Evolutionary conservation across 2,888 invertebrate genomes (phyloP).

Genomic region (Eilema depressum): DNA sequence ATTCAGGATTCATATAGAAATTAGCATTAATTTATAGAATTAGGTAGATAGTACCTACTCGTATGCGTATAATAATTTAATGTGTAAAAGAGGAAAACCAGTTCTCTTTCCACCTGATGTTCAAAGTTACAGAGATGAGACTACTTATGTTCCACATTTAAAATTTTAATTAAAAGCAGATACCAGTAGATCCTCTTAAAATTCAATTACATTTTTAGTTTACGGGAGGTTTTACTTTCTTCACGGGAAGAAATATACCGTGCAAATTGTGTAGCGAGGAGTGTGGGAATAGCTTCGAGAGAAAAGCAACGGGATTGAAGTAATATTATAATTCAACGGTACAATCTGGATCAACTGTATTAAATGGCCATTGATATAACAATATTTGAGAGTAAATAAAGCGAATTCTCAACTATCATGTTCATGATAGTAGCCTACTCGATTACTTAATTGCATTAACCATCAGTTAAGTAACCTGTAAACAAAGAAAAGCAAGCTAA

Average conservation of each 20-base stretch:
- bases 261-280: background rate
- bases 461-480: too few relatives aligned
- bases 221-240: background rate
- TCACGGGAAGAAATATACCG: background rate
- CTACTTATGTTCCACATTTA: slow-evolving; percentile 2
- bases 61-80: background rate
- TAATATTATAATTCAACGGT: background rate
- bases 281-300: background rate
- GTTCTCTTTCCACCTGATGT: background rate
- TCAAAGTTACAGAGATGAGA: background rate
- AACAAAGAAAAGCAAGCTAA: too few relatives aligned
- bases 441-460: background rate
- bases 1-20: background rate
- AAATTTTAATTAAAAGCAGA: slow-evolving; percentile 16
- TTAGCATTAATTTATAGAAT: background rate
- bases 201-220: slow-evolving; percentile 16
- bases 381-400: background rate
- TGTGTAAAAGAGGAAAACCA: background rate
- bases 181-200: background rate
- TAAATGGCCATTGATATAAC: background rate
- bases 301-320: background rate
- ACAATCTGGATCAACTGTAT: background rate
- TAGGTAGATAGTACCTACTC: background rate
- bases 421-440: background rate
- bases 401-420: background rate